These are phyloP conservation scores for Lacerta bilineata DNA, from an alignment of 2,797 vertebrate species.

Conservation along the genomic window DNA sequence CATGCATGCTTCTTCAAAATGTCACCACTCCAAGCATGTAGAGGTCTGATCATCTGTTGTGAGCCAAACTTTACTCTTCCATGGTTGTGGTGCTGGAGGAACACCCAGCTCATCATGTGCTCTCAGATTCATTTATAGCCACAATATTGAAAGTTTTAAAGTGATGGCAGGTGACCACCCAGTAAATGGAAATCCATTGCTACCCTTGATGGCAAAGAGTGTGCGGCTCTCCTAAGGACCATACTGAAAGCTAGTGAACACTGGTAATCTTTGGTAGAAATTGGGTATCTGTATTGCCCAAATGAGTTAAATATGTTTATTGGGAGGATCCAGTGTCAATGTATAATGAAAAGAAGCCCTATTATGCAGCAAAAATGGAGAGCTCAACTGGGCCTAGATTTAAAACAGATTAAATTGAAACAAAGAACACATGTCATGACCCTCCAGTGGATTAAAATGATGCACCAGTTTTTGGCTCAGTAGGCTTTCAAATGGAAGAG, in stretches of 20 bases:
- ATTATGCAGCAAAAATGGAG: not conserved
- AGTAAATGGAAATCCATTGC: not conserved
- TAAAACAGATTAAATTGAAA: slow-evolving; percentile 20
- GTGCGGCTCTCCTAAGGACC: not conserved
- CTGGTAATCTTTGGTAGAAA: not conserved
- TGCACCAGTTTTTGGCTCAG: slow-evolving; percentile 3
- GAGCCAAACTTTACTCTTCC: too few species aligned
- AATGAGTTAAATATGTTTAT: not conserved
- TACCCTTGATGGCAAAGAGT: not conserved
- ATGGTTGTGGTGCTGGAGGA: too few species aligned
- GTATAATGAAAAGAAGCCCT: not conserved
- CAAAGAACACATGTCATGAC: not conserved
- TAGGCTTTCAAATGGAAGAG: not conserved
- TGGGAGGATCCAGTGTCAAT: not conserved
- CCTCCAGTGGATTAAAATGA: not conserved
- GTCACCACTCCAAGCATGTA: too few species aligned
- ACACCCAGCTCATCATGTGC: too few species aligned
- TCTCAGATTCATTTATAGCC: not conserved
- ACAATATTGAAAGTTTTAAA: too few species aligned
- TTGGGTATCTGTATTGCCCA: not conserved
- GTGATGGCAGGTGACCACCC: too few species aligned
- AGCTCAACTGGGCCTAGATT: slow-evolving; percentile 7
- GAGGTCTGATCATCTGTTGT: too few species aligned
- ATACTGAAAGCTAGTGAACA: not conserved
- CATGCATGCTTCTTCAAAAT: too few species aligned